These are phyloP conservation scores for Anniella stebbinsi DNA, from an alignment of 2,797 vertebrate species.

Conservation along the genomic window DNA sequence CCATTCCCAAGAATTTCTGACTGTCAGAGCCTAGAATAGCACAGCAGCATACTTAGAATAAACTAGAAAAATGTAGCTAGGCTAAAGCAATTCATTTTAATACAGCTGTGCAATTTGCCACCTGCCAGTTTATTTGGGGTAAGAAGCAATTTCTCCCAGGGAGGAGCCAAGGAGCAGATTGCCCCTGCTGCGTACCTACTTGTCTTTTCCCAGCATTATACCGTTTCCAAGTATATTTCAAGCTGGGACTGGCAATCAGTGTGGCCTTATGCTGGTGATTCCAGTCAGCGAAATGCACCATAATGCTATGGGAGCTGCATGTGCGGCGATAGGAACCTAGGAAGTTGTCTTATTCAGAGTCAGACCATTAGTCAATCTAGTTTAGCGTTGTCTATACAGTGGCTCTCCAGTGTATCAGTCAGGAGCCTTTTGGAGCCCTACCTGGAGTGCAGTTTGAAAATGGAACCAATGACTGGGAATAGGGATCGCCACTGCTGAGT, in stretches of 20 bases:
- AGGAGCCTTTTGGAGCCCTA: neutral
- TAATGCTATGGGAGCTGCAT: neutral
- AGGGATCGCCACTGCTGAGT: too few species aligned
- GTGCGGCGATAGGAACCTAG: neutral
- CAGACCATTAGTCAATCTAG: neutral
- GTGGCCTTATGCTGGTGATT: neutral
- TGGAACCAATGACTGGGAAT: too few species aligned
- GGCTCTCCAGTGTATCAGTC: neutral
- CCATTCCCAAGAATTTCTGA: neutral
- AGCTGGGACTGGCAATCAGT: neutral
- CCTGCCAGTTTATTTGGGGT: neutral
- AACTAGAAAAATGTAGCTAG: neutral
- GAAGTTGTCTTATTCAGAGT: neutral
- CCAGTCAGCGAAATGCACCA: neutral
- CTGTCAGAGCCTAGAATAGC: constrained; percentile 6
- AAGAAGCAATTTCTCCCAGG: neutral
- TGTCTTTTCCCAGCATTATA: neutral
- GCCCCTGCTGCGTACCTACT: neutral
- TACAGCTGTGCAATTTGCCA: neutral
- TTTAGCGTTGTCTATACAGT: neutral
- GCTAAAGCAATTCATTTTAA: neutral
- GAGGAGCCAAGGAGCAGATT: neutral
- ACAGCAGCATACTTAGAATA: neutral
- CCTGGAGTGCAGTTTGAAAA: neutral
- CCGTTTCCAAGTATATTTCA: neutral